A percentile compares a stretch with the other conserved stretches of the same genome.
These are phyloP conservation scores for Panagrolaimus sp. DNA, from an alignment of 1,140 invertebrate species.

Conservation along the genomic window DNA sequence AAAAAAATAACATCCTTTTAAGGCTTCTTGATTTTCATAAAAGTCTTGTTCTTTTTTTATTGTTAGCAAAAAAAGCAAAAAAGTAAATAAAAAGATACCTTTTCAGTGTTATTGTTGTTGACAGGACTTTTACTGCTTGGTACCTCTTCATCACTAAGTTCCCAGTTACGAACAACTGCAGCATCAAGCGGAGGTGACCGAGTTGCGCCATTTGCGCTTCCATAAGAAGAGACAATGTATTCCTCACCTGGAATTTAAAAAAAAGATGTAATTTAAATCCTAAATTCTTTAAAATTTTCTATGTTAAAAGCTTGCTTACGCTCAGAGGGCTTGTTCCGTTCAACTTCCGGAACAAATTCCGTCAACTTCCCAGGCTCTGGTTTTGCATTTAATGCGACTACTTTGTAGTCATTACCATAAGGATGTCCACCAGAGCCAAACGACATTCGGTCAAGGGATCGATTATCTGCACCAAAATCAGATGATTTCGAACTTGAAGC, in stretches of 20 bases:
- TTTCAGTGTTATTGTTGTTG: conserved; percentile 11
- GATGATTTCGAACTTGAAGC: conserved; percentile 15
- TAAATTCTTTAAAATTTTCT: background rate
- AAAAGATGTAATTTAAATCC: conserved; percentile 1
- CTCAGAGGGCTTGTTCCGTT: background rate
- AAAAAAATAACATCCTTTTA: too few species aligned
- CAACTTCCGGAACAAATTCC: conserved; percentile 20
- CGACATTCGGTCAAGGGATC: conserved; percentile 11
- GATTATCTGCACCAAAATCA: conserved; percentile 8
- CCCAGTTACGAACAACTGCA: conserved; percentile 16
- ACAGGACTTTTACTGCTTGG: background rate
- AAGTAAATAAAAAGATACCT: conserved; percentile 3
- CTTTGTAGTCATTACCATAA: conserved; percentile 1
- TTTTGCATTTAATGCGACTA: conserved; percentile 10
- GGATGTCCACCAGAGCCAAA: background rate
- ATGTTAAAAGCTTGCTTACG: background rate
- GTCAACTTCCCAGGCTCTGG: conserved; percentile 18
- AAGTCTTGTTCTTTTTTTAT: too few species aligned
- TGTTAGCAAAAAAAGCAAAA: background rate
- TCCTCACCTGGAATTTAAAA: background rate
- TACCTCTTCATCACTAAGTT: conserved; percentile 11
- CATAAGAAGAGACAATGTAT: background rate
- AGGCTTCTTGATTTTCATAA: too few species aligned
- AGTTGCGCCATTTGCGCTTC: background rate
- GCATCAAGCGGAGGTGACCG: conserved; percentile 12